Evolutionary conservation across 2,797 vertebrate genomes (phyloP).

Genomic region (Spondyliosoma cantharus): DNA sequence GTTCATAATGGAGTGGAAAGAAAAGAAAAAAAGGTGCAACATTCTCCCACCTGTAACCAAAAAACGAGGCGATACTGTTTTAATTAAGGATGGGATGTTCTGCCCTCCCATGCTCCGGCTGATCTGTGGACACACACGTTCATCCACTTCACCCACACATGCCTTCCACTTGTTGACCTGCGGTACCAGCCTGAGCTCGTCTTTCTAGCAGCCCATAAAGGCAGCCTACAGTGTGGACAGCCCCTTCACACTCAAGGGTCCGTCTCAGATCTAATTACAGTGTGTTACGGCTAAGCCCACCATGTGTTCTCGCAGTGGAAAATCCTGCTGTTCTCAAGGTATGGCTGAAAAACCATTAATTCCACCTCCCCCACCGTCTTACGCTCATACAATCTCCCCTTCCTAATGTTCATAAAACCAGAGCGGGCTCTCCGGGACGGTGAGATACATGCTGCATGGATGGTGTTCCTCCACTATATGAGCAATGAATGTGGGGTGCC

Average conservation of each 20-base stretch:
- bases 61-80: slow-evolving; percentile 47
- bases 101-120: slow-evolving; percentile 41
- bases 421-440: slow-evolving; percentile 39
- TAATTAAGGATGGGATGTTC: slow-evolving; percentile 59
- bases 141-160: slow-evolving; percentile 46
- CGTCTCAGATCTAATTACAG: slow-evolving; percentile 76
- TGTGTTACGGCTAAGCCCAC: slow-evolving; percentile 64
- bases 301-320: slow-evolving; percentile 72
- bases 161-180: slow-evolving; percentile 64
- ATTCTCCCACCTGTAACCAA: slow-evolving; percentile 66
- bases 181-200: slow-evolving; percentile 64
- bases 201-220: slow-evolving; percentile 76
- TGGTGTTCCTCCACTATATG: slow-evolving; percentile 34
- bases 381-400: slow-evolving; percentile 25
- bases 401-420: slow-evolving; percentile 56
- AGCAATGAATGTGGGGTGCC: slow-evolving; percentile 19
- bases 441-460: slow-evolving; percentile 54
- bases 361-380: slow-evolving; percentile 39
- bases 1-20: slow-evolving; percentile 62
- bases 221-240: slow-evolving; percentile 63
- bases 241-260: slow-evolving; percentile 68
- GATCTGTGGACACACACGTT: slow-evolving; percentile 26
- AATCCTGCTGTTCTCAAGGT: slow-evolving; percentile 60
- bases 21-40: slow-evolving; percentile 42
- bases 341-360: slow-evolving; percentile 67